Evolutionary conservation across 2,113 vertebrate species (phyloP).

Genomic region (Pantherophis guttatus): DNA sequence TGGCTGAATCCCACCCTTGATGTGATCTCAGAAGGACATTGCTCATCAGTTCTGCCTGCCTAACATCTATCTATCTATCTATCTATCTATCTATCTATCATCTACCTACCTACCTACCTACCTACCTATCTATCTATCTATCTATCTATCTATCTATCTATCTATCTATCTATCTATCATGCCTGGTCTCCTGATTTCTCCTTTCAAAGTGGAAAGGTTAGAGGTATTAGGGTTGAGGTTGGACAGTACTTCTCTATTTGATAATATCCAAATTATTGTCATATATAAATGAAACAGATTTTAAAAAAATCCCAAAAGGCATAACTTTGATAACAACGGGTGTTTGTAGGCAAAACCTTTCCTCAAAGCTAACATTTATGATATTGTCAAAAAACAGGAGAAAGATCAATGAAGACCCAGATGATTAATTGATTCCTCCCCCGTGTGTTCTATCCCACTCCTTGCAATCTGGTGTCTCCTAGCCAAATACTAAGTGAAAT

Average conservation of each 20-base stretch:
- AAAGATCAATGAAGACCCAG: neutral
- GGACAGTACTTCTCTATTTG: neutral
- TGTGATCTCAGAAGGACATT: neutral
- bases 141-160: neutral
- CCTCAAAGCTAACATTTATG: neutral
- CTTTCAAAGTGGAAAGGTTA: neutral
- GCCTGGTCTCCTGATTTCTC: neutral
- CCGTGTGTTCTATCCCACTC: neutral
- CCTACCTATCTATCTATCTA: too few species aligned
- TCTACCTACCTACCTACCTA: too few species aligned
- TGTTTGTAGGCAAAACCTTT: neutral
- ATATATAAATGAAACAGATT: neutral
- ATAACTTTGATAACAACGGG: neutral
- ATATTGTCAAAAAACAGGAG: neutral
- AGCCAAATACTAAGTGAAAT: neutral
- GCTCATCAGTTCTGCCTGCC: neutral
- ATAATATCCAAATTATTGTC: neutral
- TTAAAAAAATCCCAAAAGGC: too few species aligned
- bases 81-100: too few species aligned
- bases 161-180: neutral
- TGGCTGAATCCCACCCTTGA: too few species aligned
- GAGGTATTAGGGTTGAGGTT: neutral
- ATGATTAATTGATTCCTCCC: slow-evolving; percentile 5
- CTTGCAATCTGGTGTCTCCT: neutral
- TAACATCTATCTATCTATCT: too few species aligned